Percentiles rank a stretch among this genome's conserved stretches.
Conservation (phyloP, 2,888 invertebrate genomes). For the Eupithecia inturbata region DNA sequence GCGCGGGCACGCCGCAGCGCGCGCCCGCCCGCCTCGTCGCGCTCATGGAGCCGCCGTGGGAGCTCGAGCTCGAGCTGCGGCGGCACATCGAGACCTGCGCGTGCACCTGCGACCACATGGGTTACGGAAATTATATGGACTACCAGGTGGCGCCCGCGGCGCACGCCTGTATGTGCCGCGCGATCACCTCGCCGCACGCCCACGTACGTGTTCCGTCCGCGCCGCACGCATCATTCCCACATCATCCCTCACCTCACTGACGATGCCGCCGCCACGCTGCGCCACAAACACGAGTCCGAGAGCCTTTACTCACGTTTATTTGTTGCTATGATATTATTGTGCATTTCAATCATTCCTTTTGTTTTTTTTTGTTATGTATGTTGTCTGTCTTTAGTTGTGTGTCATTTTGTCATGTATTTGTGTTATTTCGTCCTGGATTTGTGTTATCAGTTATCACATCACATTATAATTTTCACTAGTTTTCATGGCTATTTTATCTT, state of each 20-base stretch:
- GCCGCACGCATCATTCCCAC: constrained; percentile 13
- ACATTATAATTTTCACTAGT: neutral
- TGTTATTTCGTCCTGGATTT: neutral
- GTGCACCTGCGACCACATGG: constrained; percentile 96
- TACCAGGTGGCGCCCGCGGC: constrained; percentile 89
- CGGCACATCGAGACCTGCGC: constrained; percentile 95
- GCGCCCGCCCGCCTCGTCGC: constrained; percentile 71
- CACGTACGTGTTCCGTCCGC: constrained; percentile 70
- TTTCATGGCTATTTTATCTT: neutral
- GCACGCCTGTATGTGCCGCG: constrained; percentile 81
- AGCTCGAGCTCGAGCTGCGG: constrained; percentile 92
- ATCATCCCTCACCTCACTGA: constrained; percentile 40
- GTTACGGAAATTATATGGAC: constrained; percentile 96
- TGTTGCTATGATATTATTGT: neutral
- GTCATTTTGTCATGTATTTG: neutral
- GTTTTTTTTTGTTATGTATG: neutral
- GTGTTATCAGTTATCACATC: neutral
- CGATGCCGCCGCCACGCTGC: constrained; percentile 15
- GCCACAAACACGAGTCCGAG: neutral
- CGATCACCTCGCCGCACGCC: constrained; percentile 82
- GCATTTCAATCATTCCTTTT: neutral
- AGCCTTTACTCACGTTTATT: neutral
- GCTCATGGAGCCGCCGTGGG: constrained; percentile 84
- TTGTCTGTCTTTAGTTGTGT: neutral
- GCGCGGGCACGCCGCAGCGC: constrained; percentile 72